Base-by-base conservation (phyloP, 1,140 invertebrate genomes). In the Drosophila burlai region DNA sequence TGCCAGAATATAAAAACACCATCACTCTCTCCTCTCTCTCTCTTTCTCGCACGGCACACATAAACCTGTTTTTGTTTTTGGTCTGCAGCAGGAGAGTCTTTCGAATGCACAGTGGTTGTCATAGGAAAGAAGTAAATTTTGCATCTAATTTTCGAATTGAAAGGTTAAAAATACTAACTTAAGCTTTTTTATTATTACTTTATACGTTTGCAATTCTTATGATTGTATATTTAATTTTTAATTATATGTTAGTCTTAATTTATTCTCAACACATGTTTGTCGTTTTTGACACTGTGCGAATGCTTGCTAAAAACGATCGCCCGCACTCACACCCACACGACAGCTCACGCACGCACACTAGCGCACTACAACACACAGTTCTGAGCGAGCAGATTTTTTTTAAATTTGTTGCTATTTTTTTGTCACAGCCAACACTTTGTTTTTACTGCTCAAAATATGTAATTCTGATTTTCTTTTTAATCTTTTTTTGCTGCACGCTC, bases 11-110 rank as follows among this genome's bases (percentile, higher is more conserved):
- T 83, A 54, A 77, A 86, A 75, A 73, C 83, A 86, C 46, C 59
- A 73, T 47, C 64, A 40, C 43, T 29, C 29, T 55, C 42, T 57
- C 36, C 49, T 47, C 61, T 55, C 59, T 55, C 59, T 50, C 18
- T 49, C 26, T 38, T 16, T 59, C 34, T 16, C 38, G 21, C 46
- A 54, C 24, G 49, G 57, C 58, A 61, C 75, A 47, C 46, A 69
- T 84, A 87, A 87, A 87, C 84, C 85, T 84, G 85, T 90, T 87
- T 87, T 62, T 50, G 67, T 79, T 72, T 72, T 90, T 62, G 54
- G 54, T 64, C n/a, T 69, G 55, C 36, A 29, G 29, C 38, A 50
- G 67, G 75, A 76, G 68, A 81, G 78, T 65, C 74, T 68, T 85
- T 82, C 69, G 43, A 73, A 43, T 55, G 58, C 58, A 87, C 83